Evolutionary conservation across 2,797 vertebrate genomes (phyloP), one percentile per base, ranked within the genome.

Genomic region (Rhinella marina): DNA sequence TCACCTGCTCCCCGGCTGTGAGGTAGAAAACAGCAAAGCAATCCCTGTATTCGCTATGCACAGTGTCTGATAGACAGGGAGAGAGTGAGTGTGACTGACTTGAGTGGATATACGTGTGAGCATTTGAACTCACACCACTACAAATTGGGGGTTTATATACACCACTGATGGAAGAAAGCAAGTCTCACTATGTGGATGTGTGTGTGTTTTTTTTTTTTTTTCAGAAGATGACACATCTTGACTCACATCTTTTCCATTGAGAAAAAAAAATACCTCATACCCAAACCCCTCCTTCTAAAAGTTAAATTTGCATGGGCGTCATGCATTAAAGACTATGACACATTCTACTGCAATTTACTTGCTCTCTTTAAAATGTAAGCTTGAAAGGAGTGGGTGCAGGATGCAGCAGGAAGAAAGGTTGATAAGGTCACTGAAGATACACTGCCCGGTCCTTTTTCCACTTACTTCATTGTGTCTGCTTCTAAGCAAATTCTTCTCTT

Each of bases 181-280:
- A 86, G 79, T 86, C 84, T 76, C 79, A 89, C 70, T 88, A 88
- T 86, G 90, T 87, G 73, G 88, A 81, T 88, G 88, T 84, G 88
- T 86, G 68, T 62, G 57, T 57, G 88, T 89, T 73, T 73, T 75
- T 75, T 48, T 72, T 50, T 75, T 75, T 50, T 13, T 70, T 87
- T 91, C 75, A 89, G 86, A 87, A 61, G 87, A 90, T 91, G 90
- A 91, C 91, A 91, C 91, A 91, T 91, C 91, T 91, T 91, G 91
- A 91, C 88, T 91, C 91, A 91, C 86, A 90, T 87, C 90, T 90
- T 91, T 91, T 91, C 91, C 91, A 91, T 91, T 91, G 89, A 91
- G 88, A 90, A 91, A 90, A 91, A 90, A 91, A 89, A 89, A 82
- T 62, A 72, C 82, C 78, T 84, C 78, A 79, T 56, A 72, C 50